Percentiles rank a stretch among this genome's conserved stretches.
Evolutionary conservation across 2,113 vertebrate genomes (phyloP).

Genomic region (Vulpes vulpes): DNA sequence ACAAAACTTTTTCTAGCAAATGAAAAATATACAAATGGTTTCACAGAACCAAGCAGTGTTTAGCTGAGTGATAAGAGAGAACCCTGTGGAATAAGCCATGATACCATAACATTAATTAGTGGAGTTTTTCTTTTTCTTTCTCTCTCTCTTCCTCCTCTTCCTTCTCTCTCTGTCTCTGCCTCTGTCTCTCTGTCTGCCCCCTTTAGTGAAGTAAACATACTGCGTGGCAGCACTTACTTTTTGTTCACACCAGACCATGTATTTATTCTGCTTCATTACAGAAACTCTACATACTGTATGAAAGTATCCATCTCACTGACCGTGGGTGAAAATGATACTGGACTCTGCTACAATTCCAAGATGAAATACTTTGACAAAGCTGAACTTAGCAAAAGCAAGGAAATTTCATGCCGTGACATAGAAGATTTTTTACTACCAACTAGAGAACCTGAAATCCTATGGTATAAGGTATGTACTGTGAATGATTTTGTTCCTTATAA

Average conservation of each 20-base stretch:
- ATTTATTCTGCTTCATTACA: conserved; percentile 88
- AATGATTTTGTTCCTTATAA: conserved; percentile 48
- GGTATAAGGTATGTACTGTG: conserved; percentile 95
- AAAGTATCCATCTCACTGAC: conserved; percentile 99
- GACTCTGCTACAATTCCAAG: conserved; percentile 98
- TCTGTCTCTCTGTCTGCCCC: not conserved
- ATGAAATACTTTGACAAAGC: conserved; percentile 99
- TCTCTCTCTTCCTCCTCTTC: not conserved
- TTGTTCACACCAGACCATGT: conserved; percentile 65
- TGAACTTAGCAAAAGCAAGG: conserved; percentile 98
- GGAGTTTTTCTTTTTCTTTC: not conserved
- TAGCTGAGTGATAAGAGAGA: not conserved
- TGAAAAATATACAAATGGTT: not conserved
- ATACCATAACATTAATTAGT: not conserved
- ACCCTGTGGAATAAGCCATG: not conserved
- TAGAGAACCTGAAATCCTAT: conserved; percentile 94
- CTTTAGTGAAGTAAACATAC: not conserved
- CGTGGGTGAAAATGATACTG: conserved; percentile 98
- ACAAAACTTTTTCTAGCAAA: not conserved
- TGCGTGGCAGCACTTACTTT: not conserved
- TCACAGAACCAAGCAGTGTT: not conserved
- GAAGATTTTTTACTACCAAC: conserved; percentile 95
- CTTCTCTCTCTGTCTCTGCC: not conserved
- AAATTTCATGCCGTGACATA: conserved; percentile 96
- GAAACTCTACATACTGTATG: conserved; percentile 99